Evolutionary conservation across 2,113 vertebrate genomes (phyloP), one percentile per base, ranked within the genome.

Genomic region (Strix uralensis): DNA sequence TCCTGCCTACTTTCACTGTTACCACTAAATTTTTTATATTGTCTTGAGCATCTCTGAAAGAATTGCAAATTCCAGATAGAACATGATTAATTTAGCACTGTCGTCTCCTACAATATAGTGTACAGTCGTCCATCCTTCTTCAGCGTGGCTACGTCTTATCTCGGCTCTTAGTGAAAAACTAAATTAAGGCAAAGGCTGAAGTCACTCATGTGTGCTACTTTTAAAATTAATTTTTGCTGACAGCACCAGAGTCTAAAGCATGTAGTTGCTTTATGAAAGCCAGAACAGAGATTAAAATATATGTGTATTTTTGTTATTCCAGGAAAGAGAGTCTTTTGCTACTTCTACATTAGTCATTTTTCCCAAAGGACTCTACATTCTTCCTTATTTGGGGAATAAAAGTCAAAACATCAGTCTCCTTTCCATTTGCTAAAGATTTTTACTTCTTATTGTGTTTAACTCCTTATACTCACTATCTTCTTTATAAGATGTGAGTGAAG

Each of bases 41-140:
- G 96, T 99, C 98, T 98, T 98, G 97, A 98, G 98, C 98, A 98
- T 99, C 98, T 99, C 99, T 98, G 98, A 99, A 99, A 99, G 99
- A 99, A 99, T 99, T 99, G 97, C 97, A 98, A 99, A 99, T 99
- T 99, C 98, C 98, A 98, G 98, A 97, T 98, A 98, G 98, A 98
- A 97, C 98, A 99, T 99, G 98, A 99, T 99, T 99, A 99, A 99
- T 99, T 99, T 98, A 99, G 95, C 80, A 97, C 93, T 84, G 95
- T 96, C 96, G 63, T 97, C 96, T 98, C 94, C 94, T 98, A 97
- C 90, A 54, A 95, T 96, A 94, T 97, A 96, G 90, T 34, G 82
- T 94, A 97, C 81, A 94, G 97, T 84, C 42, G 74, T 98, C 98
- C 96, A 97, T 97, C 95, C 98, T 98, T 92, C 95, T 97, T 97